Evolutionary conservation across 2,888 invertebrate genomes (phyloP).

Genomic region (Uropetala carovei): DNA sequence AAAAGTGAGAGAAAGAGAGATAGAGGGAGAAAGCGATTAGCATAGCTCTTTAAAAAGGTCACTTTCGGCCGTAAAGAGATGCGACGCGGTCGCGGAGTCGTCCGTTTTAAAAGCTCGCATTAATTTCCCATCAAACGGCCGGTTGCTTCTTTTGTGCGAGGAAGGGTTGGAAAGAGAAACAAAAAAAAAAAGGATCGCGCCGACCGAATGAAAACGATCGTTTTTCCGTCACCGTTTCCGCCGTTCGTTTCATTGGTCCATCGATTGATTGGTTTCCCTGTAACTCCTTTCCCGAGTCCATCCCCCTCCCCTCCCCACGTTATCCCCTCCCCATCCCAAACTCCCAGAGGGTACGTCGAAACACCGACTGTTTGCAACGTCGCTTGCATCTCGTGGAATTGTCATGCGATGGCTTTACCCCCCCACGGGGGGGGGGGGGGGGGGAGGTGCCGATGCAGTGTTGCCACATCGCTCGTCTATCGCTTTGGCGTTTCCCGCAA

Average conservation of each 20-base stretch:
- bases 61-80: neutral
- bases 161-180: neutral
- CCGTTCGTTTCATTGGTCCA: neutral
- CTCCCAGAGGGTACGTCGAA: neutral
- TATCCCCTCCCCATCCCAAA: neutral
- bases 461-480: too few species aligned
- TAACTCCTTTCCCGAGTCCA: too few species aligned
- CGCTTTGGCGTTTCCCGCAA: neutral
- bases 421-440: neutral
- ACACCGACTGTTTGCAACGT: neutral
- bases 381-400: neutral
- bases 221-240: neutral
- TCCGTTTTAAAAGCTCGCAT: neutral
- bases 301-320: too few species aligned
- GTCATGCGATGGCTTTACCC: neutral
- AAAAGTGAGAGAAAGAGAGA: too few species aligned
- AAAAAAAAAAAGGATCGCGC: neutral
- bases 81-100: neutral
- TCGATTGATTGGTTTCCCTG: slow-evolving; percentile 2
- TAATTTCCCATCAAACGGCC: neutral
- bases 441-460: neutral
- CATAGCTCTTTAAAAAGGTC: neutral
- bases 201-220: neutral
- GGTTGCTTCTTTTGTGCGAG: neutral
- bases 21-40: too few species aligned